A percentile compares a stretch with the other conserved stretches of the same genome.
Evolutionary conservation across 1,140 invertebrate genomes (phyloP).

Genomic region (Metaphire vulgaris): DNA sequence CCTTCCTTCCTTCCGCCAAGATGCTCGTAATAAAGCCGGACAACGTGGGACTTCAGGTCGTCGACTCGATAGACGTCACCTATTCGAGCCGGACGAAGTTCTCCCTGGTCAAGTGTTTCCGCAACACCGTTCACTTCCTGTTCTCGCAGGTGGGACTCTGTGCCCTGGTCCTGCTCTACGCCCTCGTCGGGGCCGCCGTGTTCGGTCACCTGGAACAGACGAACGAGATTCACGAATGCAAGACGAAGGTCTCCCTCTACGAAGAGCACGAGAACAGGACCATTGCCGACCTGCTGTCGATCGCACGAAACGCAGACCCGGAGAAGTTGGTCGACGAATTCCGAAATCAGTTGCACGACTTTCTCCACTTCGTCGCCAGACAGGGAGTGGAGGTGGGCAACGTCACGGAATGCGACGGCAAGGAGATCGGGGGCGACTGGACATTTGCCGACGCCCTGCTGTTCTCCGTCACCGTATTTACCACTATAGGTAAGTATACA

Average conservation of each 20-base stretch:
- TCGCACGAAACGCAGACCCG: too few species aligned
- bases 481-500: conserved; percentile 95
- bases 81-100: background rate
- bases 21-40: background rate
- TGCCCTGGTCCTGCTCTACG: conserved; percentile 81
- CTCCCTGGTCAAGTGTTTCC: conserved; percentile 55
- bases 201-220: conserved; percentile 82
- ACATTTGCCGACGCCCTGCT: conserved; percentile 54
- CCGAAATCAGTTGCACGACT: too few species aligned
- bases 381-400: too few species aligned
- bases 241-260: conserved; percentile 37
- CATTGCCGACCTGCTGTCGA: conserved; percentile 76
- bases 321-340: too few species aligned
- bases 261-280: conserved; percentile 56
- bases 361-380: too few species aligned
- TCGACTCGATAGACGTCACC: background rate
- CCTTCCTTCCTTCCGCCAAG: too few species aligned
- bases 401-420: conserved; percentile 33
- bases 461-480: conserved; percentile 91
- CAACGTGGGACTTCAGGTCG: background rate
- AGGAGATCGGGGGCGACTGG: conserved; percentile 42
- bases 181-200: conserved; percentile 81
- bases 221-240: conserved; percentile 66
- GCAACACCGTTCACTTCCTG: conserved; percentile 78
- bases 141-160: conserved; percentile 92